phyloP scores from a whole-genome alignment of 92 coral and sea anemone species.

The Paramuricea clavata region DNA sequence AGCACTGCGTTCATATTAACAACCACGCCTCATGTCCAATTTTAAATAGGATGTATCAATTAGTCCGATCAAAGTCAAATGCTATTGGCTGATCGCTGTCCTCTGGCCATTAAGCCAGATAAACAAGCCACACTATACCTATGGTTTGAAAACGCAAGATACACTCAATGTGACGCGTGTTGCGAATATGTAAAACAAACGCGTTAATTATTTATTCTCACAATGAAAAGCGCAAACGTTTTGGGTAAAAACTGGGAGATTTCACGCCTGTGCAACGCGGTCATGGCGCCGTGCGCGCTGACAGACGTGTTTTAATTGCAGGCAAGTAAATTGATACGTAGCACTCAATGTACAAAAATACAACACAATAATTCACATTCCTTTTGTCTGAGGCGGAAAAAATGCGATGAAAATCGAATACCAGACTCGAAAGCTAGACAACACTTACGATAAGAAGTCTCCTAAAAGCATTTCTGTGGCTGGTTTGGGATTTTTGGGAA shows the following conservation, averaged over 20 bases:
- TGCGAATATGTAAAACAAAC: not conserved
- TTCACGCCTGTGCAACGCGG: not conserved
- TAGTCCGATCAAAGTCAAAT: constrained; percentile 67
- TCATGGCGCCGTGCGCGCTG: not conserved
- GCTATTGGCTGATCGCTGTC: constrained; percentile 76
- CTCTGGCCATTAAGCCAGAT: constrained; percentile 32
- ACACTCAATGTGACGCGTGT: constrained; percentile 4
- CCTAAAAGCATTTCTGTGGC: not conserved
- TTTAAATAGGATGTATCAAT: constrained; percentile 88
- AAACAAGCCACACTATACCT: constrained; percentile 8
- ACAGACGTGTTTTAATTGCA: constrained; percentile 35
- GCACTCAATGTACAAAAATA: constrained; percentile 16
- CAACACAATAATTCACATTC: not conserved
- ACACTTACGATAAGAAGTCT: not conserved
- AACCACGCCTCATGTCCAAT: constrained; percentile 84
- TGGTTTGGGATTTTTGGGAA: not conserved
- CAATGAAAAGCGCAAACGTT: constrained; percentile 42
- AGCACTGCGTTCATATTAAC: constrained; percentile 75
- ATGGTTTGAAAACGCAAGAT: constrained; percentile 16
- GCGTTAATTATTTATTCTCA: constrained; percentile 31
- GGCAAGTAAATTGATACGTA: constrained; percentile 30
- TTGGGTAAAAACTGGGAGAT: not conserved
- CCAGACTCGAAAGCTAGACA: not conserved
- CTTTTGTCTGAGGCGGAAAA: constrained; percentile 22
- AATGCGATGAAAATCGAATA: constrained; percentile 18